phyloP scores from a whole-genome alignment of 2,888 invertebrate species.

The Ormyrus rosae region DNA sequence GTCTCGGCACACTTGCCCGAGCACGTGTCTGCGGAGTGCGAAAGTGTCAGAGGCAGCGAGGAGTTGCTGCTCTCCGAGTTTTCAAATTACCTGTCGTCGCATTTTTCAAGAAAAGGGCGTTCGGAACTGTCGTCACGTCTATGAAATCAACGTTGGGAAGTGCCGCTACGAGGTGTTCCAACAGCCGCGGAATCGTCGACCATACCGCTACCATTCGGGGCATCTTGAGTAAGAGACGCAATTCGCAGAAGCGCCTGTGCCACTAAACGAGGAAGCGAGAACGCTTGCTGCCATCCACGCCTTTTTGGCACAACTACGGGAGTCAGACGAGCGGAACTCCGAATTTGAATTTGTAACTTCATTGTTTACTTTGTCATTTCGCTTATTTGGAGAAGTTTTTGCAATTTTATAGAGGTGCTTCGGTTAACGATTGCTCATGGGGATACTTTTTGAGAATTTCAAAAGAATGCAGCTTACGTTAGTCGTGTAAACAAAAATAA shows the following conservation, averaged over 20 bases:
- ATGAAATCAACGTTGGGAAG: constrained; percentile 67
- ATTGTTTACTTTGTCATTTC: background rate
- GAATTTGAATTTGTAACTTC: background rate
- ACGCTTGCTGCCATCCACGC: constrained; percentile 36
- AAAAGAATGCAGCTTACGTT: no score
- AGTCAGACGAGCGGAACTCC: background rate
- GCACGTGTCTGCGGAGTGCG: constrained; percentile 15
- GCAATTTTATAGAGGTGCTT: no score
- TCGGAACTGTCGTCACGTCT: constrained; percentile 67
- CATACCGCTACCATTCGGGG: constrained; percentile 62
- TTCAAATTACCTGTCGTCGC: constrained; percentile 65
- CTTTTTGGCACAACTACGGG: constrained; percentile 20
- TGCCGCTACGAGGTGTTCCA: constrained; percentile 63
- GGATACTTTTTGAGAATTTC: no score
- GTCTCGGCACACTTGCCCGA: background rate
- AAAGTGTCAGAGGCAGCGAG: background rate
- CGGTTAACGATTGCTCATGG: no score
- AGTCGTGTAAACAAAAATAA: no score
- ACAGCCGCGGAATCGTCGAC: constrained; percentile 67
- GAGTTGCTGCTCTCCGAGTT: no score
- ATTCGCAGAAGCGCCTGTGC: background rate
- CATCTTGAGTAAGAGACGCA: constrained; percentile 8
- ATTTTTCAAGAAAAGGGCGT: constrained; percentile 64
- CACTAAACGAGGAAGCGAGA: background rate
- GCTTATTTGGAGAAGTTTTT: no score